Evolutionary conservation across 2,888 invertebrate genomes (phyloP).

Genomic region (Drosophila subquinaria): DNA sequence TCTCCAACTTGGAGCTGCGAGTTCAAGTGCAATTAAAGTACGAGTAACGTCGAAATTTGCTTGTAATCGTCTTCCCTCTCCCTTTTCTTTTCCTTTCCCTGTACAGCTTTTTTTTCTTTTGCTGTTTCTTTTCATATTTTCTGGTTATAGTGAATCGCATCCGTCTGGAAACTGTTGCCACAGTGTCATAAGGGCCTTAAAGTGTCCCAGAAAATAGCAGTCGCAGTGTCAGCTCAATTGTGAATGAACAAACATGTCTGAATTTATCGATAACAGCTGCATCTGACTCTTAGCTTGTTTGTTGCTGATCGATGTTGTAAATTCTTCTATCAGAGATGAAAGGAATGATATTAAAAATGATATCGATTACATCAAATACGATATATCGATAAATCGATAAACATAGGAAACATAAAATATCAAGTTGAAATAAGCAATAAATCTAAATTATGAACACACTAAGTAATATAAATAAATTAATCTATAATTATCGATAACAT

Average conservation of each 20-base stretch:
- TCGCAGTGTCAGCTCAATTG: not conserved
- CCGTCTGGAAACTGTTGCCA: not conserved
- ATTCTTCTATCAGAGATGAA: not conserved
- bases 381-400: not conserved
- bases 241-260: not conserved
- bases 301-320: not conserved
- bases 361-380: not conserved
- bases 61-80: constrained; percentile 36
- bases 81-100: not conserved
- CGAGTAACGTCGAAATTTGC: constrained; percentile 49
- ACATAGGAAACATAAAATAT: not conserved
- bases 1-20: constrained; percentile 33
- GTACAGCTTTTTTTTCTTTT: not conserved
- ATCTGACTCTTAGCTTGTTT: not conserved
- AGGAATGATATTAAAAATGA: not conserved
- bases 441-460: not conserved
- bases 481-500: not conserved
- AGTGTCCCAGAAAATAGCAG: not conserved
- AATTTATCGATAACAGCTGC: not conserved
- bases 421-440: not conserved
- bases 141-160: not conserved
- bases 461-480: not conserved
- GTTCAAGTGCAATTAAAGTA: constrained; percentile 73
- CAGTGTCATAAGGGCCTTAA: not conserved
- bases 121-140: not conserved